phyloP scores from a whole-genome alignment of 2,888 invertebrate genomes.

The Papilio demoleus region DNA sequence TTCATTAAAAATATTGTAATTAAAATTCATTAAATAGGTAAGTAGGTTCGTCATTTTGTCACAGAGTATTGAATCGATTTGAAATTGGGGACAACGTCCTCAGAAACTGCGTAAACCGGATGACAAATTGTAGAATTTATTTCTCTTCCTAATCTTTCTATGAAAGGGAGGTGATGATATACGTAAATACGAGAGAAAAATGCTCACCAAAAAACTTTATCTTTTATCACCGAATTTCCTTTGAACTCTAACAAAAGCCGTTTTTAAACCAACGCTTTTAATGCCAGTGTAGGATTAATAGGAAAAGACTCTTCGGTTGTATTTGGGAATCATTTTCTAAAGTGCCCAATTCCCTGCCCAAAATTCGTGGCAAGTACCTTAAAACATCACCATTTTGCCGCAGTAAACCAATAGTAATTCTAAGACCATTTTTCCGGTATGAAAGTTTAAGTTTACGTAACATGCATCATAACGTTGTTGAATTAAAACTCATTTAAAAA shows the following conservation, averaged over 20 bases:
- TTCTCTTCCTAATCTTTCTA: background rate
- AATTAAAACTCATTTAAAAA: background rate
- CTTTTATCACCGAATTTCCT: too few relatives aligned
- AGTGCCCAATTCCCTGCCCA: too few relatives aligned
- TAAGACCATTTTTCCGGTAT: background rate
- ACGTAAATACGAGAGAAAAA: background rate
- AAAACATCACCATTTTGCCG: background rate
- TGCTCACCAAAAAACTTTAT: background rate
- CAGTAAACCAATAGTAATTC: background rate
- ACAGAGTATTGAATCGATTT: slow-evolving; percentile 35
- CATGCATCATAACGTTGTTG: background rate
- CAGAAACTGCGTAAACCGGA: slow-evolving; percentile 40
- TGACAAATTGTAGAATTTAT: background rate
- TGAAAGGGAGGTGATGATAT: background rate
- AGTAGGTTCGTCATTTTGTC: slow-evolving; percentile 31
- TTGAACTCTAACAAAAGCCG: too few relatives aligned
- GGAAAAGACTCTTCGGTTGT: too few relatives aligned
- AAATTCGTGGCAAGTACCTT: too few relatives aligned
- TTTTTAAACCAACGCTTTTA: too few relatives aligned
- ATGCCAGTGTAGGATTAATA: too few relatives aligned
- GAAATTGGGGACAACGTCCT: slow-evolving; percentile 48
- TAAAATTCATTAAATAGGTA: background rate
- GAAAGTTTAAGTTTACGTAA: slow-evolving; percentile 1
- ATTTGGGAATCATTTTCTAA: too few relatives aligned
- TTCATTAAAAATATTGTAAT: background rate